Evolutionary conservation across 2,113 vertebrate genomes (phyloP).

Genomic region (Platysteira castanea): DNA sequence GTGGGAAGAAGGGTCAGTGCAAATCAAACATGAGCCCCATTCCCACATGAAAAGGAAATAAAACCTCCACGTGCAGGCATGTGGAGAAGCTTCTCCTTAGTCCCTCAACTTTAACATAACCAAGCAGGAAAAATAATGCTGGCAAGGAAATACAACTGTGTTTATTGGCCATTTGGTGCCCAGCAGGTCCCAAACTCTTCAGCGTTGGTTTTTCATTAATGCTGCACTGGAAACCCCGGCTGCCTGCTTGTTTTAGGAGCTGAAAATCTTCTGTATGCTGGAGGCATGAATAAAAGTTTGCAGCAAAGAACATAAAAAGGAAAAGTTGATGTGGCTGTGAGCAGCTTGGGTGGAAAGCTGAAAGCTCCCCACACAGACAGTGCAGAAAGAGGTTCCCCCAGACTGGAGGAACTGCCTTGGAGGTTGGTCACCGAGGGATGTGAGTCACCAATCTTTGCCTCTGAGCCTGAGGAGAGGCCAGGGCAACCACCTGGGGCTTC

Average conservation of each 20-base stretch:
- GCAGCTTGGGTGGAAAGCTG: background rate
- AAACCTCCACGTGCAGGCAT: slow-evolving; percentile 40
- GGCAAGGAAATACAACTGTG: background rate
- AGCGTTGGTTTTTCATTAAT: background rate
- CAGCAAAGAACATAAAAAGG: background rate
- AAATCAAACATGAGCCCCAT: background rate
- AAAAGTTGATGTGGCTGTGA: background rate
- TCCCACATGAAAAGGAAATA: slow-evolving; percentile 36
- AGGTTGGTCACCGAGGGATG: background rate
- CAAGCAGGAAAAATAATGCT: slow-evolving; percentile 1
- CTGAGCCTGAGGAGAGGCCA: background rate
- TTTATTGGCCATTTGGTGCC: background rate
- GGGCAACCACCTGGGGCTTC: background rate
- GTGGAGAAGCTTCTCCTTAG: slow-evolving; percentile 25
- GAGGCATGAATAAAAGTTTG: background rate
- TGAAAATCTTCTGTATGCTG: slow-evolving; percentile 3
- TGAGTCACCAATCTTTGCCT: background rate
- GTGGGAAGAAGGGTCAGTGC: slow-evolving; percentile 47
- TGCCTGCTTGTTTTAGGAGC: background rate
- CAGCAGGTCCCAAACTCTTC: background rate
- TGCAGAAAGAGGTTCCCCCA: background rate
- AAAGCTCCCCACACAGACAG: background rate
- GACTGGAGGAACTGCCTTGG: background rate
- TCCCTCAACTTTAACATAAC: background rate
- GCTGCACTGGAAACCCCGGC: background rate